Evolutionary conservation across 2,888 invertebrate genomes (phyloP), one percentile per base, ranked within the genome.

Genomic region (Smittia sp.): DNA sequence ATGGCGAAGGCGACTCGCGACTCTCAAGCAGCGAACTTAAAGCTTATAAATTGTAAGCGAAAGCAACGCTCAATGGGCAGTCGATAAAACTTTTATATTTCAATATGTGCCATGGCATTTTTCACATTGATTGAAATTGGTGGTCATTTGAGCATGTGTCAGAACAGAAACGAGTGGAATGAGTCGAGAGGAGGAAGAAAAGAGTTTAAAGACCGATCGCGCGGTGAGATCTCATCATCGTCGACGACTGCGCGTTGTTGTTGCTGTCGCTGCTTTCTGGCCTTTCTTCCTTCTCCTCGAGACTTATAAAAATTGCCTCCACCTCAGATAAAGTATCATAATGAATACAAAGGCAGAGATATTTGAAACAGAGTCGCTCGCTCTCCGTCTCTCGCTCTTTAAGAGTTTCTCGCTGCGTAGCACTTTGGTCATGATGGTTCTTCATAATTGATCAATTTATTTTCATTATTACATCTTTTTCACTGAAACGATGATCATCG

Each of bases 391-490:
- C 15, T 46, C 46, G 46, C 46, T 46, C 46, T 46, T 46, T n/a
- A 68, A 46, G 25, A 18, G 70, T 39, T 70, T 54, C 54, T 70
- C 20, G 70, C 58, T 58, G 70, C 70, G 70, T 70, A 70, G 70
- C 70, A 70, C 70, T 70, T 70, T 54, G 70, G 70, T 70, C 70
- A 70, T 22, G 70, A 70, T 70, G 70, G 70, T 70, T 70, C 70
- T 54, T 70, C 54, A 52, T 54, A 70, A 70, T 70, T 70, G 70
- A 70, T 58, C 70, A 70, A 70, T 70, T 70, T 70, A 70, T 70
- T 70, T 70, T 70, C 70, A 70, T 70, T 70, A 70, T 70, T 70
- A 70, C 70, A 70, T 70, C 70, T 70, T 70, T 70, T 70, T 70
- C 70, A 70, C 70, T 58, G 58, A 70, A 70, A 68, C 52, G 68